Evolutionary conservation across 2,113 vertebrate genomes (phyloP).

Genomic region (Trogon surrucura): DNA sequence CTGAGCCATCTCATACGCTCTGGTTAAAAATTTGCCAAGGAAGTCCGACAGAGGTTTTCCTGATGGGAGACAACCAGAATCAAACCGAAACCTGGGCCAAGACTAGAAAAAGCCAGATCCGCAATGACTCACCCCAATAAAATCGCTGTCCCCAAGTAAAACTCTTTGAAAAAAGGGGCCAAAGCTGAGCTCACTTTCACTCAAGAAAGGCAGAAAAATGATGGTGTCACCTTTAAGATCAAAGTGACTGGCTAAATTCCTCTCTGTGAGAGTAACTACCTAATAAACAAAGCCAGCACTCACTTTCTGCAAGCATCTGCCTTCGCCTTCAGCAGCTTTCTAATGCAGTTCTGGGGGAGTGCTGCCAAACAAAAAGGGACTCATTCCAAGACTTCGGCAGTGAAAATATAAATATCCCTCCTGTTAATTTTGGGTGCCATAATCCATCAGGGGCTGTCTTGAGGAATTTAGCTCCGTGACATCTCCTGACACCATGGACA

Average conservation of each 20-base stretch:
- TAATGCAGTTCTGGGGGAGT: neutral
- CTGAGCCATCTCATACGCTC: neutral
- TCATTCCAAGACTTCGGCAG: neutral
- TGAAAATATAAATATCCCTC: slow-evolving; percentile 35
- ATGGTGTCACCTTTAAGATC: neutral
- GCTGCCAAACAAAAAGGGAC: slow-evolving; percentile 13
- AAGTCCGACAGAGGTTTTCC: neutral
- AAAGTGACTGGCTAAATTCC: neutral
- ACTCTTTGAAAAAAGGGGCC: neutral
- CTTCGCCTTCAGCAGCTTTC: neutral
- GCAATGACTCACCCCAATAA: neutral
- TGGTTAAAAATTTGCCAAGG: neutral
- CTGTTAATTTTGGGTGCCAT: slow-evolving; percentile 32
- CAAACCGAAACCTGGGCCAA: neutral
- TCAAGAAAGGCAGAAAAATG: neutral
- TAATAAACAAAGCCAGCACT: neutral
- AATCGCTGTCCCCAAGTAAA: neutral
- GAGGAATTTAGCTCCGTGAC: neutral
- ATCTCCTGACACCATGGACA: neutral
- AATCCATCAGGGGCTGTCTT: slow-evolving; percentile 30
- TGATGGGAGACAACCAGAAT: neutral
- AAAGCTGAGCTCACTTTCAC: neutral
- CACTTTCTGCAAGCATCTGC: neutral
- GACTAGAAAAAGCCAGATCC: neutral
- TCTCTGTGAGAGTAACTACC: neutral